Conservation (phyloP, 2,888 invertebrate species). For the Crossocerus cetratus region DNA sequence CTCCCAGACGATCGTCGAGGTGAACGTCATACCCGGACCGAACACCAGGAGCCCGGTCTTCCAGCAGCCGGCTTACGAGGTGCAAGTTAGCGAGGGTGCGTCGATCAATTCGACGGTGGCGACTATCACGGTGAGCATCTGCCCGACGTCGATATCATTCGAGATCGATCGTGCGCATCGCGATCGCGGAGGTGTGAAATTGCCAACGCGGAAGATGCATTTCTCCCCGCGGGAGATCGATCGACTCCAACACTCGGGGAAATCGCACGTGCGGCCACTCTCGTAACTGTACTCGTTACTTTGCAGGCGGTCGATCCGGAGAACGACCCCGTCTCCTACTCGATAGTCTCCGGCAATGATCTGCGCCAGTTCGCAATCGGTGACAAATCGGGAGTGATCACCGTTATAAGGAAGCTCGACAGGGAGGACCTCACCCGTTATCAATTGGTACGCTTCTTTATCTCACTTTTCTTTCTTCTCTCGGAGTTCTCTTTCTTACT, state of each 20-base stretch:
- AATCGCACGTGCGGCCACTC: neutral
- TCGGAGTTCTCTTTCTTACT: neutral
- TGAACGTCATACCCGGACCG: conserved; percentile 89
- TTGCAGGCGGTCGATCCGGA: conserved; percentile 91
- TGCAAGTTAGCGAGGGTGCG: conserved; percentile 93
- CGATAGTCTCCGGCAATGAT: conserved; percentile 92
- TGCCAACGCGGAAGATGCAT: too few species aligned
- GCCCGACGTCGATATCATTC: neutral
- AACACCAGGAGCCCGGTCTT: conserved; percentile 90
- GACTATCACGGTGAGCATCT: conserved; percentile 82
- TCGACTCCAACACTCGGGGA: too few species aligned
- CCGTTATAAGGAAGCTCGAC: conserved; percentile 90
- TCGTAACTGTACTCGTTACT: neutral
- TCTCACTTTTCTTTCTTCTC: neutral
- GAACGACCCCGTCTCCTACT: conserved; percentile 90
- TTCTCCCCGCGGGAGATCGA: too few species aligned
- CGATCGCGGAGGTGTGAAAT: neutral
- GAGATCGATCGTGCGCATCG: too few species aligned
- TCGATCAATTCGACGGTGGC: conserved; percentile 91
- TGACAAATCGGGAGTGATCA: conserved; percentile 91
- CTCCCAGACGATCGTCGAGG: conserved; percentile 91
- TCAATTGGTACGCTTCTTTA: conserved; percentile 82
- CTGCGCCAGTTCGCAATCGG: conserved; percentile 92
- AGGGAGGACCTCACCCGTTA: conserved; percentile 93
- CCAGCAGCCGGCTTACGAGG: conserved; percentile 88